Base-by-base conservation (phyloP, 2,888 invertebrate species). In the Agrochola lota region DNA sequence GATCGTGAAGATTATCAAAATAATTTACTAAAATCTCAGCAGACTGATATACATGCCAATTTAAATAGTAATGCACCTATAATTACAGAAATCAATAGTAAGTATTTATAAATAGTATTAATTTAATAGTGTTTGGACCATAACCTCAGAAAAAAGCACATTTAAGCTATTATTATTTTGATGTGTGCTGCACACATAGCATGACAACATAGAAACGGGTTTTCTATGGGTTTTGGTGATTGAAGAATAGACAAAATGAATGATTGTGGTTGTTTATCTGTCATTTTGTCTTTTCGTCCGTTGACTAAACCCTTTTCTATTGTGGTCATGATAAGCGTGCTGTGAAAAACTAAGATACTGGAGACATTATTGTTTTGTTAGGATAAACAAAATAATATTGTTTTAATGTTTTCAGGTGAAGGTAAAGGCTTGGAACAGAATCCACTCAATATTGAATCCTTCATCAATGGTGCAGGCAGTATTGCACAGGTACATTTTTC, bases 381-480 rank as follows among this genome's bases (percentile, higher is more conserved):
- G 8, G 15, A 30, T 35, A 46, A 46, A 77, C 20, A 17, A 55
- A 63, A 63, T 35, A n/a, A 26, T 23, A 40, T 26, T 15, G 20
- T 62, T 49, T 46, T n/a, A 49, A 55, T 71, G 9, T 77, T 69
- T 92, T 91, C 89, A 95, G 95, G 79, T 89, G 87, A 86, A 81
- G 88, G 88, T 57, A 85, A 77, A 59, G 84, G 76, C 73, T 78
- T 85, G 69, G 88, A 88, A 63, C 90, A 91, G 71, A 85, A 81
- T 77, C 78, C 88, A 63, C 88, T 94, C 49, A 94, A 95, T 90
- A 90, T 95, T 85, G 94, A 95, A 82, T 93, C 94, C 60, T 94
- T 95, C 88, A 90, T 94, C 85, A 93, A 93, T 81, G 86, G 87
- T 81, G 90, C 85, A 81, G 79, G 85, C 57, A 78, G 74, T 63